Evolutionary conservation across 2,888 invertebrate genomes (phyloP).

Genomic region (Tetramorium bicarinatum): DNA sequence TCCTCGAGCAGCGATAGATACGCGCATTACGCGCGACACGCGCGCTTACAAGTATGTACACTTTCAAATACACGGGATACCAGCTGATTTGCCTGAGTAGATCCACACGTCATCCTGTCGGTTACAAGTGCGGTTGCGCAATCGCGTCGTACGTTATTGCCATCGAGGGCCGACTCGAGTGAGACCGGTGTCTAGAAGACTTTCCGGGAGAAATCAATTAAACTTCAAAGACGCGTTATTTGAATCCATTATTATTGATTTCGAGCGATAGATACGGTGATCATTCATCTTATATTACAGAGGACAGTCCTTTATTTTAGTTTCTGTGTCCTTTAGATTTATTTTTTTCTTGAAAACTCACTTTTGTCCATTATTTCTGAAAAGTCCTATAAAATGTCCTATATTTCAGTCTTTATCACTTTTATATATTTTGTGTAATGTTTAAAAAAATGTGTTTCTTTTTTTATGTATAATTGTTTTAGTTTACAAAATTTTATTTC

Average conservation of each 20-base stretch:
- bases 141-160: constrained; percentile 22
- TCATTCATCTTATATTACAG: too few relatives aligned
- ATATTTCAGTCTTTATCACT: too few relatives aligned
- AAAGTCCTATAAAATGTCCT: too few relatives aligned
- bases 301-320: too few relatives aligned
- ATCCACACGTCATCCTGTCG: constrained; percentile 31
- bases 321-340: too few relatives aligned
- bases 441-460: too few relatives aligned
- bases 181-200: background rate
- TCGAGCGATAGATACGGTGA: background rate
- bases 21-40: constrained; percentile 10
- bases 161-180: background rate
- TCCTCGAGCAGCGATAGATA: constrained; percentile 6
- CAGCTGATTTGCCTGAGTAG: constrained; percentile 37
- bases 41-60: background rate
- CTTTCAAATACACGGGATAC: constrained; percentile 16
- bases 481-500: too few relatives aligned
- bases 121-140: constrained; percentile 13
- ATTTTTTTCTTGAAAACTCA: too few relatives aligned
- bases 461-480: too few relatives aligned
- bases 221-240: background rate
- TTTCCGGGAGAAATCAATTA: background rate
- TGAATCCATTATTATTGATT: too few relatives aligned
- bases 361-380: too few relatives aligned
- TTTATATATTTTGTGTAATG: too few relatives aligned